Evolutionary conservation across 2,888 invertebrate genomes (phyloP), one percentile per base, ranked within the genome.

Genomic region (Branchellion lobata): DNA sequence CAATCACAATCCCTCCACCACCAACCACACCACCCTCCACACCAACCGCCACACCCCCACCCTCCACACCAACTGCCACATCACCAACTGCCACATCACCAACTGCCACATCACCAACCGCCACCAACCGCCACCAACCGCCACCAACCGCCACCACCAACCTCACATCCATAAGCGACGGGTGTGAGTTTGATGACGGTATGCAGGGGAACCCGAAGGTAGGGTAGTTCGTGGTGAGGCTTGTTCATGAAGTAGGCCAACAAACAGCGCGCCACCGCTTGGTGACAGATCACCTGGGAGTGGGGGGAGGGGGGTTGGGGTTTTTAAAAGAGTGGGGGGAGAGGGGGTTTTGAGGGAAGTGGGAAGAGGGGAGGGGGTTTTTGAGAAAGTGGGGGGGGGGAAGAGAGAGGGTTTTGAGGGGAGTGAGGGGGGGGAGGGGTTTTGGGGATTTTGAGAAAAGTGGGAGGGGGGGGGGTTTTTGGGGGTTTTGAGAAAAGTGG

Each of bases 181-280:
- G 94, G 92, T 0, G 93, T 93, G 86, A 96, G 89, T 86, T 95
- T 94, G 84, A 96, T 92, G 83, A 96, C 92, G 0, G 95, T 94
- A 88, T 96, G 96, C 51, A 90, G 86, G 24, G 89, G 89, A 1
- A 89, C 88, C 81, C 88, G 85, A 81, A 90, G 84, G 83, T 90
- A 90, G 5, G 90, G 89, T 79, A 90, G 84, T 81, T 89, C 80
- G 53, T 82, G 81, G 31, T 86, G 85, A 53, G 84, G 84, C 81
- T 87, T 93, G 86, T 95, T 94, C 84, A 94, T 90, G 89, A 95
- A 96, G 89, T 95, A 96, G 24, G 95, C 94, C 81, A 96, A 90
- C 84, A 96, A 91, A 88, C 95, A 95, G 29, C 95, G 90, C 73
- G 95, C 89, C 29, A 90, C 93, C 0, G 95, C 96, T 87, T 96